phyloP scores from a whole-genome alignment of 2,888 invertebrate species.

The Meganola albula region DNA sequence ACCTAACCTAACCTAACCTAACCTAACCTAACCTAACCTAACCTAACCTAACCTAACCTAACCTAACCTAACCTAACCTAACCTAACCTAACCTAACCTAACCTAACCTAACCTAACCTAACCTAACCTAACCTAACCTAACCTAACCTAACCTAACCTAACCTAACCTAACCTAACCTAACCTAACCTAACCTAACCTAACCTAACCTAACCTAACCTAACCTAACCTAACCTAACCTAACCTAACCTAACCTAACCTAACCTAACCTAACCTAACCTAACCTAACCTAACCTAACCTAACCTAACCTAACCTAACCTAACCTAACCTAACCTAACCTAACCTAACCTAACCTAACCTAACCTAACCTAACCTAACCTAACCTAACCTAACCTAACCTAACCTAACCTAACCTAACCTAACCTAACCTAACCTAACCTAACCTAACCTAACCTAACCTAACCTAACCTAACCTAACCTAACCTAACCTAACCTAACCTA shows the following conservation, averaged over 20 bases:
- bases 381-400: constrained; percentile 17
- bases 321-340: constrained; percentile 15
- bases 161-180: constrained; percentile 18
- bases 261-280: constrained; percentile 16
- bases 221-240: constrained; percentile 13
- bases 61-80: constrained; percentile 19
- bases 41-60: constrained; percentile 23
- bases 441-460: constrained; percentile 18
- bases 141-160: constrained; percentile 18
- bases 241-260: constrained; percentile 17
- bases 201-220: constrained; percentile 17
- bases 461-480: constrained; percentile 25
- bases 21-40: constrained; percentile 23
- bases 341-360: constrained; percentile 17
- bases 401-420: constrained; percentile 21
- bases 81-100: constrained; percentile 20
- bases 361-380: constrained; percentile 18
- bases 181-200: constrained; percentile 18
- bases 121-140: too few species aligned
- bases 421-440: constrained; percentile 21
- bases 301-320: constrained; percentile 15
- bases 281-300: constrained; percentile 20
- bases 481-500: constrained; percentile 24
- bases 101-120: constrained; percentile 23
- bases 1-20: constrained; percentile 18